Base-by-base conservation (phyloP, 2,888 invertebrate genomes). In the Iphiclides podalirius region DNA sequence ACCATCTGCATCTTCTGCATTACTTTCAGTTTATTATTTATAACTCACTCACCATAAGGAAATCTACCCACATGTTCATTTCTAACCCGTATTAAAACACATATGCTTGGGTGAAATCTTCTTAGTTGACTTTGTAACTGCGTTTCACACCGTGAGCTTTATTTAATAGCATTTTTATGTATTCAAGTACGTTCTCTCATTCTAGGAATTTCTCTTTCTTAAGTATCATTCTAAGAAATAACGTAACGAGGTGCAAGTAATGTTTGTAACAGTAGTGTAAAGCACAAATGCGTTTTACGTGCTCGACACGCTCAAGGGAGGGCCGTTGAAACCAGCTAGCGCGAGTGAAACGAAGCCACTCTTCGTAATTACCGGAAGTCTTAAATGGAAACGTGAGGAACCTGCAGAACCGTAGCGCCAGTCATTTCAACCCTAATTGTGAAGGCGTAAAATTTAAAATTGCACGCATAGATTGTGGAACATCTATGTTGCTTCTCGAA, bases 261-360 rank as follows among this genome's bases (percentile, higher is more conserved):
- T 31, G 43, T 49, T 34, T 14, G 37, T 33, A 38, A 33, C 38
- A 38, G 16, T 34, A 38, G 43, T 11, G 43, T 43, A 37, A 43
- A 38, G 37, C 35, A 37, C 42, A 42, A 48, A 48, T 48, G 48
- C 31, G 31, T 23, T 48, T 42, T 48, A 42, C 48, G 48, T 48
- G 41, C 48, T 37, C 33, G 31, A 42, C 37, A 48, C 31, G 47
- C 42, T 48, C 28, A n/a, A 48, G 47, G 31, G 31, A 28, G 34
- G 28, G 16, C 45, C 17, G 31, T 31, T 28, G 36, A 20, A 34
- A 41, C 28, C 40, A 36, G 34, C 26, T 33, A 26, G 12, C 23
- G 49, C 44, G 34, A 6, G 16, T 44, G 39, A 44, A 44, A 44
- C 44, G 44, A 40, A 45, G 38, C 40, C 50, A 44, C 45, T 50